Base-by-base conservation (phyloP, 1,140 invertebrate genomes). In the Heliothis subflexa region DNA sequence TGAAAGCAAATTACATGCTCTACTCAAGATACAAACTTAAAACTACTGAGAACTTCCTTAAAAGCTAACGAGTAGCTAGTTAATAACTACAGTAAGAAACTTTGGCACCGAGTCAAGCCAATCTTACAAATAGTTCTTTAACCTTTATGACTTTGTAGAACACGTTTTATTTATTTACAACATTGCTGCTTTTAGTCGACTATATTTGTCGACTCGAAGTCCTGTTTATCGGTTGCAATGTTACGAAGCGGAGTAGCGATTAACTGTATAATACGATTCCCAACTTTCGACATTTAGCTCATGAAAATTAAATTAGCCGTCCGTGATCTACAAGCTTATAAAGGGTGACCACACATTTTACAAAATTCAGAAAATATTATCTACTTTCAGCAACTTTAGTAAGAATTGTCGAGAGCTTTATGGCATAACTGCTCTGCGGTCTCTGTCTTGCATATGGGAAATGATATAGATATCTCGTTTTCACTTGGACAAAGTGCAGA, bases 331-430 rank as follows among this genome's bases (percentile, higher is more conserved):
- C 25, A 40, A 54, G 52, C 25, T 71, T 54, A 70, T 71, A 71
- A 71, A 55, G 68, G 50, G 66, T 50, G 16, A 40, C 25, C 50
- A 55, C 47, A 55, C 68, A 71, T 40, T 71, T 55, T 49, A 71
- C 50, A 40, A 55, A 71, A 55, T 55, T 71, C 52, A 55, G 68
- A 71, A 71, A 71, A 71, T 71, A 71, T 71, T 71, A 71, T 71
- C 50, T 71, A 71, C 68, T 71, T 71, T 71, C 68, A n/a, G 68
- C 25, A 55, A 76, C 57, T 78, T 71, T n/a, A 47, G 74, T 59
- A 66, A 59, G 74, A 81, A 75, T 81, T 81, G 50, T 55, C 50
- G 50, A 55, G 68, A 33, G 71, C 54, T 73, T 73, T 57, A 59
- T 33, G 50, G 21, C 55, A 47, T 54, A 73, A 57, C 54, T 59